phyloP scores from a whole-genome alignment of 2,797 vertebrate genomes.

The Arctocebus calabarensis region DNA sequence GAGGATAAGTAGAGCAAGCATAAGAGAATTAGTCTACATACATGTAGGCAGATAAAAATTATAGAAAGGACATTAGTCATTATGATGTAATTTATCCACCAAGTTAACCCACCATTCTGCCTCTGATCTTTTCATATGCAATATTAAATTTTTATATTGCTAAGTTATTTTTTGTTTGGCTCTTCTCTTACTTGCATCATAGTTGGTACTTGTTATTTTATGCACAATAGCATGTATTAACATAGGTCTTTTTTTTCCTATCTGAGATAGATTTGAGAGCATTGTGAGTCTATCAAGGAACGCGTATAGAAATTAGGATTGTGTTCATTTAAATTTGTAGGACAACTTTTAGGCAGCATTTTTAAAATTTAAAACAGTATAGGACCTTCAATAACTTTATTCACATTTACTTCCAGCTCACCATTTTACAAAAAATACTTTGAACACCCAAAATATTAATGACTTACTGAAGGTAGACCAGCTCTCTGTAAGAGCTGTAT shows the following conservation, averaged over 20 bases:
- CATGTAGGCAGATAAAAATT: background rate
- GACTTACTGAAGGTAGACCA: background rate
- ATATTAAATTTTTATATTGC: background rate
- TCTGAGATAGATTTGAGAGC: background rate
- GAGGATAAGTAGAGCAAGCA: background rate
- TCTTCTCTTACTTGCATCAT: background rate
- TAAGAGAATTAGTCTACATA: background rate
- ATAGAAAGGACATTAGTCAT: background rate
- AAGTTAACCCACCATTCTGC: background rate
- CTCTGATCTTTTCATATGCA: background rate
- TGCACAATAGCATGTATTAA: background rate
- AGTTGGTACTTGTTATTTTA: background rate
- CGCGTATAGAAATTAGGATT: background rate
- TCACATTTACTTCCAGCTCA: constrained; percentile 4
- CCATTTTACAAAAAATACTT: background rate
- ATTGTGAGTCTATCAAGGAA: background rate
- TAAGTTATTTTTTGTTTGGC: background rate
- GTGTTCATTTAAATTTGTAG: background rate
- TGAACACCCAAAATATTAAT: constrained; percentile 10
- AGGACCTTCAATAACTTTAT: background rate
- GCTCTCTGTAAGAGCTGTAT: background rate
- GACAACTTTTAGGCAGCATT: background rate
- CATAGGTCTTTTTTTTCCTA: background rate
- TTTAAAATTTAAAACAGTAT: background rate
- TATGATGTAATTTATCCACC: background rate